phyloP scores from a whole-genome alignment of 1,140 invertebrate species.

The Conopomorpha cramerella region DNA sequence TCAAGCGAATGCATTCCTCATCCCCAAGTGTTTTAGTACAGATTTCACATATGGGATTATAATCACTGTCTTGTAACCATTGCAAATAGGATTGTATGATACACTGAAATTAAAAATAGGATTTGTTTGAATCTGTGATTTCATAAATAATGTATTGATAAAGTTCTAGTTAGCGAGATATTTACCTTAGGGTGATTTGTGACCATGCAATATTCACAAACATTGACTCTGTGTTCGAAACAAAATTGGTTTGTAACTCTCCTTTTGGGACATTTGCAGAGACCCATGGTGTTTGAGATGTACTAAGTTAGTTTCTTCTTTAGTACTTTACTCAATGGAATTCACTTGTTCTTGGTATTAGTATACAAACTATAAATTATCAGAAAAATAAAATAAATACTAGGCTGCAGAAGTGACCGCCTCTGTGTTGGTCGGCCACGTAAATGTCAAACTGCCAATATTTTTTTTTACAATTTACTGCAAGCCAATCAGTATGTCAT shows the following conservation, averaged over 20 bases:
- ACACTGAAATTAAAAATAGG: slow-evolving; percentile 69
- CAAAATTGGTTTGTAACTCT: slow-evolving; percentile 98
- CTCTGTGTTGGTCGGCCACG: too few species aligned
- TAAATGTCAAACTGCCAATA: too few species aligned
- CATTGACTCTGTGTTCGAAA: slow-evolving; percentile 97
- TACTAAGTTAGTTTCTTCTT: too few species aligned
- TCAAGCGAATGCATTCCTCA: slow-evolving; percentile 85
- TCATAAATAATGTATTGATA: slow-evolving; percentile 1
- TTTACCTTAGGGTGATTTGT: slow-evolving; percentile 92
- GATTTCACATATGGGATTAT: slow-evolving; percentile 87
- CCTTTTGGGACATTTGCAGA: slow-evolving; percentile 96
- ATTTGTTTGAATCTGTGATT: not conserved
- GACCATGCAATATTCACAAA: slow-evolving; percentile 97
- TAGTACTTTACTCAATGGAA: too few species aligned
- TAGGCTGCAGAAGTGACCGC: too few species aligned
- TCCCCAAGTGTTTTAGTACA: slow-evolving; percentile 79
- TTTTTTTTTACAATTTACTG: too few species aligned
- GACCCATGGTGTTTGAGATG: slow-evolving; percentile 82
- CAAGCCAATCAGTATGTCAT: too few species aligned
- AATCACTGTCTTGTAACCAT: slow-evolving; percentile 97
- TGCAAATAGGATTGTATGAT: slow-evolving; percentile 96
- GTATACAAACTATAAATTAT: too few species aligned
- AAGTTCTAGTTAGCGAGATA: slow-evolving; percentile 1
- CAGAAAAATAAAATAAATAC: too few species aligned
- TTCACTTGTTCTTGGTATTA: too few species aligned